Evolutionary conservation across 53 echinoderm and acorn worm genomes (phyloP).

Genomic region (Luidia sarsii): DNA sequence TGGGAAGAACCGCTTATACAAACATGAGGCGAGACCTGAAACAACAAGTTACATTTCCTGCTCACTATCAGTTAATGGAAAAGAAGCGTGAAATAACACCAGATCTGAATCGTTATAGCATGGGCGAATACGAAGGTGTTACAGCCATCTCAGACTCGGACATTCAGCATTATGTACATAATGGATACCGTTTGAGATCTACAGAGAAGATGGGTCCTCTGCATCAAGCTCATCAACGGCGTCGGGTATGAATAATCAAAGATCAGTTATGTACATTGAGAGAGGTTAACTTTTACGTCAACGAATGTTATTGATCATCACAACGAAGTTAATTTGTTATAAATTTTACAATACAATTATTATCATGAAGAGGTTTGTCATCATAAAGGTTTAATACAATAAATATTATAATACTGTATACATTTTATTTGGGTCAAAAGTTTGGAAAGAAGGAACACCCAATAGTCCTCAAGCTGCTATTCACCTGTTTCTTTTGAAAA

Average conservation of each 20-base stretch:
- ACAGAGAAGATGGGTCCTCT: too few relatives aligned
- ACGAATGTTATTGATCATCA: too few relatives aligned
- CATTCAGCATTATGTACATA: slow-evolving; percentile 24
- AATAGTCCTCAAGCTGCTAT: slow-evolving; percentile 11
- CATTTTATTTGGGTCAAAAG: slow-evolving; percentile 3
- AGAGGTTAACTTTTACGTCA: too few relatives aligned
- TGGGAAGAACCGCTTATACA: too few relatives aligned
- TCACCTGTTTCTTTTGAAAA: slow-evolving; percentile 6
- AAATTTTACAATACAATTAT: too few relatives aligned
- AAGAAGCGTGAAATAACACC: slow-evolving; percentile 21
- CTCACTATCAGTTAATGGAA: slow-evolving; percentile 15
- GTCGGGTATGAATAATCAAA: neutral
- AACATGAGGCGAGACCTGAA: too few relatives aligned
- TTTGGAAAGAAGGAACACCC: slow-evolving; percentile 5
- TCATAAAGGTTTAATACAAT: neutral
- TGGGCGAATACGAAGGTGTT: slow-evolving; percentile 1
- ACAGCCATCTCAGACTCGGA: slow-evolving; percentile 12
- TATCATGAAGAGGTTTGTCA: too few relatives aligned
- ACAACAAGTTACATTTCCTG: too few relatives aligned
- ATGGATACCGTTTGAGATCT: slow-evolving; percentile 29
- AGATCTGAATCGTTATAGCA: too few relatives aligned
- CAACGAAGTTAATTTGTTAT: too few relatives aligned
- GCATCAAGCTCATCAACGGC: too few relatives aligned
- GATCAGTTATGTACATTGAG: neutral
- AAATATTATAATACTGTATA: neutral